Conservation (phyloP, 92 coral and sea anemone genomes). For the Palythoa grandiflora region DNA sequence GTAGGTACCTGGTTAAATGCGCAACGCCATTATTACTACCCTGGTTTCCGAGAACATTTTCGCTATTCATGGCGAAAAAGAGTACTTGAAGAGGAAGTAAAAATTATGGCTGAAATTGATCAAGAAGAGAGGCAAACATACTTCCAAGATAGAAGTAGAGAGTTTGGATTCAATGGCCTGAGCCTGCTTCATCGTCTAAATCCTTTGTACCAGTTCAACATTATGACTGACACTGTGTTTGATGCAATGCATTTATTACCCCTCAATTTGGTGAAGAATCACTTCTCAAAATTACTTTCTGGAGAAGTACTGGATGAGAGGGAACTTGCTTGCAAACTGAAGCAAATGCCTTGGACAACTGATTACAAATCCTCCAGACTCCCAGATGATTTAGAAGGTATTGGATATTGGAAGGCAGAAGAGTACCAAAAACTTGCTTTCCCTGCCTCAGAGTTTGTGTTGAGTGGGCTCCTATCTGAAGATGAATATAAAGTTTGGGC, state of each 20-base stretch:
- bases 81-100: slow-evolving; percentile 62
- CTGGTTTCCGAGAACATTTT: slow-evolving; percentile 69
- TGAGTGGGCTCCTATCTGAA: slow-evolving; percentile 63
- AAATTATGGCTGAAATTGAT: slow-evolving; percentile 66
- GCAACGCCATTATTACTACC: slow-evolving; percentile 74
- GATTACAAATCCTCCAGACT: slow-evolving; percentile 71
- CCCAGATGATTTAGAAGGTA: slow-evolving; percentile 56
- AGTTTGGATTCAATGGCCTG: slow-evolving; percentile 72
- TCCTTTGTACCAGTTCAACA: slow-evolving; percentile 64
- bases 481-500: slow-evolving; percentile 68
- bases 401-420: slow-evolving; percentile 66
- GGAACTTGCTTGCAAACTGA: slow-evolving; percentile 61
- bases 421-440: slow-evolving; percentile 70
- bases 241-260: slow-evolving; percentile 78
- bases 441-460: slow-evolving; percentile 76
- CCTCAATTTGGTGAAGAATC: slow-evolving; percentile 75
- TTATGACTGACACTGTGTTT: slow-evolving; percentile 69
- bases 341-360: slow-evolving; percentile 78
- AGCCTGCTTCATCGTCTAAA: slow-evolving; percentile 65
- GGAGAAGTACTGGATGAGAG: slow-evolving; percentile 53
- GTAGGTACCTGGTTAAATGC: slow-evolving; percentile 66
- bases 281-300: slow-evolving; percentile 57
- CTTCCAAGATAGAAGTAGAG: slow-evolving; percentile 62
- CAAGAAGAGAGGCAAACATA: slow-evolving; percentile 73
- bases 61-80: slow-evolving; percentile 64